These are phyloP conservation scores for Caenorhabditis doughertyi DNA, from an alignment of 2,888 invertebrate genomes.

Conservation along the genomic window DNA sequence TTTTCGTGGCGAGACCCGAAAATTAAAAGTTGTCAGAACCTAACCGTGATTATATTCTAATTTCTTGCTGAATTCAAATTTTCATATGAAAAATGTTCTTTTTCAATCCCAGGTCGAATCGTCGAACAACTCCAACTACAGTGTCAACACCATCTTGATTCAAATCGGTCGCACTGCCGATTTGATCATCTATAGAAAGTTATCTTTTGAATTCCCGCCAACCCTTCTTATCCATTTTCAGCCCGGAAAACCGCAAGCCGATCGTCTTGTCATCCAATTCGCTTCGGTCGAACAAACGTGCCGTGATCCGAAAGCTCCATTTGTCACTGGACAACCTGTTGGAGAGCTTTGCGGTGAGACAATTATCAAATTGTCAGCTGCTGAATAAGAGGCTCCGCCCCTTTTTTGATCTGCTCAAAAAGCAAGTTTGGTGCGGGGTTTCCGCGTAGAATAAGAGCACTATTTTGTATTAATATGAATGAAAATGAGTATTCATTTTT, in stretches of 20 bases:
- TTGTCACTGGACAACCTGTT: slow-evolving; percentile 54
- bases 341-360: slow-evolving; percentile 66
- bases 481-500: too few relatives aligned
- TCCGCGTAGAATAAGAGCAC: too few relatives aligned
- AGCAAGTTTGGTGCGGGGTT: too few relatives aligned
- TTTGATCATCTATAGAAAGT: slow-evolving; percentile 62
- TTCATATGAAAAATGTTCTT: too few relatives aligned
- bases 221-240: too few relatives aligned
- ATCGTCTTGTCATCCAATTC: slow-evolving; percentile 65
- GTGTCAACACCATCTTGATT: slow-evolving; percentile 64
- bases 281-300: slow-evolving; percentile 58
- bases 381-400: slow-evolving; percentile 44
- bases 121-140: slow-evolving; percentile 76
- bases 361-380: slow-evolving; percentile 66
- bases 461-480: too few relatives aligned
- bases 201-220: not conserved
- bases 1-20: not conserved
- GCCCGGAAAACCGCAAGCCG: slow-evolving; percentile 64
- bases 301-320: slow-evolving; percentile 55
- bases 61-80: too few relatives aligned
- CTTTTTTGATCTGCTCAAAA: too few relatives aligned
- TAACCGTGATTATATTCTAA: too few relatives aligned
- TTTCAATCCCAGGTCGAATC: slow-evolving; percentile 64
- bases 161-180: slow-evolving; percentile 66
- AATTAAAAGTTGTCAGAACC: too few relatives aligned